Percentiles rank a stretch among this genome's conserved stretches.
Conservation (phyloP, 2,888 invertebrate genomes). For the Mallateleia sp. region DNA sequence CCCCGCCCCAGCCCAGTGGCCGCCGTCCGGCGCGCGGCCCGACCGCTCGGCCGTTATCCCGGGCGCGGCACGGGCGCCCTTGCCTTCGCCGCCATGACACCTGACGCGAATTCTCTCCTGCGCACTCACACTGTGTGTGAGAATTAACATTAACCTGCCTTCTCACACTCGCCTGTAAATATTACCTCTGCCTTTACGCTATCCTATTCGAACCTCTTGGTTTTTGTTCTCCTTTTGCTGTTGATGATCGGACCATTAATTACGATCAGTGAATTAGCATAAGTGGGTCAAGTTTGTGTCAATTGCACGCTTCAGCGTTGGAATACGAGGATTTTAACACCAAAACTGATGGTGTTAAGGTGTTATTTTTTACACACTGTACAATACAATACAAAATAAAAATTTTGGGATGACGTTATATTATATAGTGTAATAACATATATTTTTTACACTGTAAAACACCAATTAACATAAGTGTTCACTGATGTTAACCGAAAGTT, state of each 20-base stretch:
- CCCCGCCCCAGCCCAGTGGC: no score
- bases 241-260: neutral
- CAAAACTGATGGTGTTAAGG: no score
- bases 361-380: no score
- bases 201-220: neutral
- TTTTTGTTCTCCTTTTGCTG: neutral
- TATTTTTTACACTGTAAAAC: no score
- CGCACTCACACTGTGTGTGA: constrained; percentile 83
- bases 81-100: constrained; percentile 84
- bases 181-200: constrained; percentile 12
- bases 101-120: constrained; percentile 85
- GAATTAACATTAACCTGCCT: constrained; percentile 87
- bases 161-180: constrained; percentile 84
- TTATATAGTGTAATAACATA: no score
- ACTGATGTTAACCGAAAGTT: no score
- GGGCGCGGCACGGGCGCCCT: constrained; percentile 77
- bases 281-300: neutral
- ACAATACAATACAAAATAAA: no score
- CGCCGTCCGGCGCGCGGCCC: constrained; percentile 84
- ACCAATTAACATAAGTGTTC: no score
- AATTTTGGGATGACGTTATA: no score
- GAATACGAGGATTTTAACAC: no score
- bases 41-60: constrained; percentile 79
- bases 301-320: no score
- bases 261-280: neutral